Evolutionary conservation across 2,797 vertebrate genomes (phyloP).

Genomic region (Apogon hyalosoma): DNA sequence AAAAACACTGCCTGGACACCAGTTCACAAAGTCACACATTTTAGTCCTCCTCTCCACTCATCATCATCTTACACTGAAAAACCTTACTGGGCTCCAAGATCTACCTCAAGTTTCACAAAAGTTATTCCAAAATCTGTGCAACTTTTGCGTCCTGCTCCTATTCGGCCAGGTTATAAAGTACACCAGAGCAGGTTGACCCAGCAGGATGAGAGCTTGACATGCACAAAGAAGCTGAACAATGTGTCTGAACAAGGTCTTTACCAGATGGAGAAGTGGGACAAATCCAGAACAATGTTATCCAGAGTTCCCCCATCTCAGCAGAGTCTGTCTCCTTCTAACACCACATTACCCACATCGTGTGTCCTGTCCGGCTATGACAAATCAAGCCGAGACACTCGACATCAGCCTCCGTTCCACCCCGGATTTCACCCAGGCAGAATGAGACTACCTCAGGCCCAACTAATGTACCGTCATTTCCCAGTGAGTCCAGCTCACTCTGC

Average conservation of each 20-base stretch:
- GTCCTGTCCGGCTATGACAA: conserved; percentile 66
- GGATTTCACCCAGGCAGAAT: conserved; percentile 84
- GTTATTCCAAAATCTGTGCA: conserved; percentile 77
- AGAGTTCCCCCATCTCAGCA: conserved; percentile 67
- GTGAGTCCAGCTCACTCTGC: conserved; percentile 70
- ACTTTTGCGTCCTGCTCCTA: conserved; percentile 71
- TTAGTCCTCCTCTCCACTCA: conserved; percentile 22
- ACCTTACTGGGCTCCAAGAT: conserved; percentile 81
- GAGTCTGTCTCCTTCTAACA: conserved; percentile 58
- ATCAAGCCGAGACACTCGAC: conserved; percentile 70
- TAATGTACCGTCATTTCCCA: conserved; percentile 78
- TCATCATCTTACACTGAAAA: conserved; percentile 56
- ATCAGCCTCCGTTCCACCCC: conserved; percentile 72
- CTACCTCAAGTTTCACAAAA: conserved; percentile 80
- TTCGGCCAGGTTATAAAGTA: conserved; percentile 61
- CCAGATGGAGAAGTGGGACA: conserved; percentile 76
- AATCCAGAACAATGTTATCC: conserved; percentile 65
- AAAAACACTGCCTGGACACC: conserved; percentile 69
- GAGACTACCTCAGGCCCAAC: conserved; percentile 80
- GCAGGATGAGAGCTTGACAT: conserved; percentile 62
- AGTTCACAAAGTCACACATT: conserved; percentile 58
- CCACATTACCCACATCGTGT: conserved; percentile 51
- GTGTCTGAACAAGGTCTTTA: conserved; percentile 71
- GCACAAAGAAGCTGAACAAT: conserved; percentile 70
- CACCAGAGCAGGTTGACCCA: conserved; percentile 60